These are phyloP conservation scores for Periophthalmodon schlosseri DNA, from an alignment of 2,113 vertebrate genomes.

Conservation along the genomic window DNA sequence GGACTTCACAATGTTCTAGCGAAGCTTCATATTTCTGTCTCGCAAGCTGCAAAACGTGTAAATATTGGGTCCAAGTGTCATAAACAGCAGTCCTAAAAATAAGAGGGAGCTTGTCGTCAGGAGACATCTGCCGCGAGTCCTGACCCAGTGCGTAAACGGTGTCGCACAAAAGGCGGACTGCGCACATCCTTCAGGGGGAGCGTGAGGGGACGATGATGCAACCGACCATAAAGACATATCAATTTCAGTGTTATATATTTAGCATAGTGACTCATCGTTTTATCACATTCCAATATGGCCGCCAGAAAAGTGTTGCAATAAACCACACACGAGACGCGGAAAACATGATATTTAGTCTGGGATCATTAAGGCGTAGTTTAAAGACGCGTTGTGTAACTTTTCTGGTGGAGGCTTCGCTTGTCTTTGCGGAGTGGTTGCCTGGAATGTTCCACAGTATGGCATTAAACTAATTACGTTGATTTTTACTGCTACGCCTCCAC, in stretches of 20 bases:
- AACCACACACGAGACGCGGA: background rate
- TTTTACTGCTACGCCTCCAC: no score
- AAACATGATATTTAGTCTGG: background rate
- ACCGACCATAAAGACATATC: background rate
- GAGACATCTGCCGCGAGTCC: background rate
- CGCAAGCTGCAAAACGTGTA: background rate
- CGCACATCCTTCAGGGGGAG: background rate
- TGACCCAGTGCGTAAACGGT: background rate
- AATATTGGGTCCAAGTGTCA: background rate
- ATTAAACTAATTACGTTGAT: no score
- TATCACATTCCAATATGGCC: background rate
- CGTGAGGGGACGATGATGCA: background rate
- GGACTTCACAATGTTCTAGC: background rate
- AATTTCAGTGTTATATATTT: background rate
- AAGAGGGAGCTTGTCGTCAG: background rate
- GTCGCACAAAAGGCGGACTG: background rate
- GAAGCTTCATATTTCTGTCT: background rate
- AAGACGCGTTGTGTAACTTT: background rate
- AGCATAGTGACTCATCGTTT: background rate
- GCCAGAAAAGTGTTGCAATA: background rate
- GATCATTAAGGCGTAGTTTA: background rate
- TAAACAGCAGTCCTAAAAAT: background rate
- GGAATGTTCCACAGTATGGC: no score
- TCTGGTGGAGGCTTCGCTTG: background rate
- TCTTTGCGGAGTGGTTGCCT: no score